phyloP scores from a whole-genome alignment of 2,888 invertebrate species.

The Acleris literana region DNA sequence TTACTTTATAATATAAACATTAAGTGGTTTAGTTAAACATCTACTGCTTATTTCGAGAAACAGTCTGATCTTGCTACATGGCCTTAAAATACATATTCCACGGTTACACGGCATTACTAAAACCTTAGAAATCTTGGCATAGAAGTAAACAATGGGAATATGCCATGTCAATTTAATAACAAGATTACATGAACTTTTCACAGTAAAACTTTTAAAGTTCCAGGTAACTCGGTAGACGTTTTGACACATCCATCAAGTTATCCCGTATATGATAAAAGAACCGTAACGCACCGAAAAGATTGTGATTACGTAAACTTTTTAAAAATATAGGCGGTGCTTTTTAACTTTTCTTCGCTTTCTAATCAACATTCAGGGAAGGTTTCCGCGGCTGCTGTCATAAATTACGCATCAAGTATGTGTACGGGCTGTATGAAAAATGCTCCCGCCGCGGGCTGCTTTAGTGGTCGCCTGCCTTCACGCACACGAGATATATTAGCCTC shows the following conservation, averaged over 20 bases:
- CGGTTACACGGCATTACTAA: too few relatives aligned
- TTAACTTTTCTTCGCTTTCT: constrained; percentile 60
- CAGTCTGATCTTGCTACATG: too few relatives aligned
- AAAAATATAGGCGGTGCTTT: constrained; percentile 49
- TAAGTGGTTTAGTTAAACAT: too few relatives aligned
- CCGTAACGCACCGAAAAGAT: neutral
- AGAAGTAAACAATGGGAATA: too few relatives aligned
- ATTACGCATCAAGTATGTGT: constrained; percentile 79
- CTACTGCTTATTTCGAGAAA: too few relatives aligned
- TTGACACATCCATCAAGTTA: neutral
- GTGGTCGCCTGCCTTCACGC: constrained; percentile 54
- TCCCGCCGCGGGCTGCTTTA: constrained; percentile 51
- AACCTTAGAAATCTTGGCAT: too few relatives aligned
- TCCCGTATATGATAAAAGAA: neutral
- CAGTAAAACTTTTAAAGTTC: too few relatives aligned
- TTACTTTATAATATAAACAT: too few relatives aligned
- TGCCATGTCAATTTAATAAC: too few relatives aligned
- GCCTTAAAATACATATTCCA: too few relatives aligned
- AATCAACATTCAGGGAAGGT: constrained; percentile 76
- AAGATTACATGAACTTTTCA: too few relatives aligned
- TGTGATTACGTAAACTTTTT: constrained; percentile 38
- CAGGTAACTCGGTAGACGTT: too few relatives aligned
- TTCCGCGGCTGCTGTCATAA: constrained; percentile 74
- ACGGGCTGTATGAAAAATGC: constrained; percentile 79
- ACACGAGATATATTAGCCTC: constrained; percentile 65